These are phyloP conservation scores for Eupelmus urozonus DNA, from an alignment of 2,888 invertebrate species.

Conservation along the genomic window DNA sequence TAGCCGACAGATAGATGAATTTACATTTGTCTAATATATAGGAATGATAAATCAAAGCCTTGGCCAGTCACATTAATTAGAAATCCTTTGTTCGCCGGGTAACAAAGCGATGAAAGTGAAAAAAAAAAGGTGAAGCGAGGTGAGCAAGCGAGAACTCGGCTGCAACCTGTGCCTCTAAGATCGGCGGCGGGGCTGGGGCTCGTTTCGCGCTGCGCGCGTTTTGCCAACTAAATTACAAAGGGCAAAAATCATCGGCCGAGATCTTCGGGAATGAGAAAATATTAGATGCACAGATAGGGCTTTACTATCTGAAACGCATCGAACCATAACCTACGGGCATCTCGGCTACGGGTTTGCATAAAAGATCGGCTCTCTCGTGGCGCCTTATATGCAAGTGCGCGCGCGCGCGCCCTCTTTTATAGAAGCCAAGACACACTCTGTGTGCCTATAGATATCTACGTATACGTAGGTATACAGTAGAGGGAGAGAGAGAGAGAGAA, in stretches of 20 bases:
- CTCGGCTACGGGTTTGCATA: slow-evolving; percentile 38
- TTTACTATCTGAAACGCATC: slow-evolving; percentile 57
- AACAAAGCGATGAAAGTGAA: slow-evolving; percentile 56
- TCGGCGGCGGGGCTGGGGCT: too few species aligned
- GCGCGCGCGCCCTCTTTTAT: slow-evolving; percentile 48
- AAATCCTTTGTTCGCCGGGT: slow-evolving; percentile 56
- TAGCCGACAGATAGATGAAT: slow-evolving; percentile 43
- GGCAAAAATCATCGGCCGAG: slow-evolving; percentile 60
- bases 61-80: slow-evolving; percentile 58
- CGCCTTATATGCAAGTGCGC: slow-evolving; percentile 23
- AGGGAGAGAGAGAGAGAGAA: slow-evolving; percentile 25
- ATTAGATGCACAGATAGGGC: slow-evolving; percentile 58
- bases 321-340: slow-evolving; percentile 58
- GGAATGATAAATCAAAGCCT: slow-evolving; percentile 58
- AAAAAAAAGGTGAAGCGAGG: background rate
- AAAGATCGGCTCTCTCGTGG: slow-evolving; percentile 24
- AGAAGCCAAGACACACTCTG: slow-evolving; percentile 16
- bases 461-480: background rate
- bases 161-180: too few species aligned
- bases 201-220: background rate
- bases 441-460: background rate
- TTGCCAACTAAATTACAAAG: slow-evolving; percentile 53
- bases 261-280: slow-evolving; percentile 60
- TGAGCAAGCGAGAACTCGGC: background rate
- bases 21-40: slow-evolving; percentile 48